Conservation (phyloP, 53 echinoderm and acorn worm genomes). For the Mesocentrotus franciscanus region DNA sequence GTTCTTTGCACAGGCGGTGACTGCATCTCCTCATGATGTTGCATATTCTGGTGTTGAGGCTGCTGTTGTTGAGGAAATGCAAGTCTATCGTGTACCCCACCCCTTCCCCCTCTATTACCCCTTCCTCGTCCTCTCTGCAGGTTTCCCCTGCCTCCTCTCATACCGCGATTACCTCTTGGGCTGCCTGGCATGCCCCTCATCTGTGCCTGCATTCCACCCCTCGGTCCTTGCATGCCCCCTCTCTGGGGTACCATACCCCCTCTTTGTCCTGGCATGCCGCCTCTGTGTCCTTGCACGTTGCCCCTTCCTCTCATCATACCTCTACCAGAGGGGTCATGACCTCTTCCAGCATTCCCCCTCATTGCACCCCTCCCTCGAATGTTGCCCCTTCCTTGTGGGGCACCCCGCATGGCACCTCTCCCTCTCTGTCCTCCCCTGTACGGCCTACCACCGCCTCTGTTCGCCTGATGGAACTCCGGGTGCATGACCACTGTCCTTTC, state of each 20-base stretch:
- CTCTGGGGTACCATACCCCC: slow-evolving; percentile 15
- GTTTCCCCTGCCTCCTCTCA: slow-evolving; percentile 13
- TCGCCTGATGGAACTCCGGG: not conserved
- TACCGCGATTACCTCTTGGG: not conserved
- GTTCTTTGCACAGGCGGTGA: slow-evolving; percentile 32
- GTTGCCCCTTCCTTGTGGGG: not conserved
- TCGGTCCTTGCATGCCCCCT: slow-evolving; percentile 1
- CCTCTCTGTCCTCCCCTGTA: slow-evolving; percentile 11
- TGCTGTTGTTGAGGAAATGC: not conserved
- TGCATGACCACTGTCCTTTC: slow-evolving; percentile 50
- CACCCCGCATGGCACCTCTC: not conserved
- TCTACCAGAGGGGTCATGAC: slow-evolving; percentile 22
- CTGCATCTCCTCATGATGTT: slow-evolving; percentile 13
- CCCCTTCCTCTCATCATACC: slow-evolving; percentile 35
- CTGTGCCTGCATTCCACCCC: slow-evolving; percentile 42
- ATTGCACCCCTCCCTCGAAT: slow-evolving; percentile 10
- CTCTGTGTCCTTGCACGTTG: slow-evolving; percentile 6
- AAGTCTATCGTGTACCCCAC: slow-evolving; percentile 19
- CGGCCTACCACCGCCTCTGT: not conserved
- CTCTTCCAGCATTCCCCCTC: slow-evolving; percentile 19
- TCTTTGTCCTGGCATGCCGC: slow-evolving; percentile 6
- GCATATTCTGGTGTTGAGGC: slow-evolving; percentile 3
- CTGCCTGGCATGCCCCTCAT: slow-evolving; percentile 10
- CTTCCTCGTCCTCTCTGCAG: slow-evolving; percentile 13
- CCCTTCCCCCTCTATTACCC: slow-evolving; percentile 27